Evolutionary conservation across 2,888 invertebrate species (phyloP), one percentile per base, ranked within the genome.

Genomic region (Drosophila limbata): DNA sequence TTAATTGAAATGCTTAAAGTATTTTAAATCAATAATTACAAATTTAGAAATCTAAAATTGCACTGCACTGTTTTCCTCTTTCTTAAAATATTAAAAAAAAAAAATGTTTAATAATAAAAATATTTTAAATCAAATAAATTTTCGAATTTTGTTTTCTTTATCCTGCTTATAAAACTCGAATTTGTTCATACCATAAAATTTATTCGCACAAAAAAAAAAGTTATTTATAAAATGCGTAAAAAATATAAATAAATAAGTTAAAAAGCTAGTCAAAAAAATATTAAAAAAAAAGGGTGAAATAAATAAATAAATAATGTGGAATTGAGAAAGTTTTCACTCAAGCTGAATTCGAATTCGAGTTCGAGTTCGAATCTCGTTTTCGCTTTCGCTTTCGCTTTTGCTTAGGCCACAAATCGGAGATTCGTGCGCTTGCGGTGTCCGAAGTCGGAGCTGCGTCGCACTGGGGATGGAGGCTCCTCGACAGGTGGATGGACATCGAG

Each of bases 391-490:
- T n/a, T n/a, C n/a, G n/a, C n/a, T n/a, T n/a, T n/a, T n/a, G n/a
- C n/a, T 33, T 74, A 89, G 50, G 87, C 79, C 17, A 68, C 76
- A 47, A 91, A 81, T 13, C 81, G 79, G 10, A 88, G 63, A 53
- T 79, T 84, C 21, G 84, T 62, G 35, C 91, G 91, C 60, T 91
- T 91, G 53, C 91, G 84, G 10, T 66, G 73, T 1, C 91, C 91
- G 45, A 83, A 91, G 0, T 76, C 78, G 21, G 76, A 75, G 15
- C 60, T 79, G 48, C 75, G 77, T 37, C 75, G 83, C 19, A 66
- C 50, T 25, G 62, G 52, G 0, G 84, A 65, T 25, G 64, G 52
- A 0, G 84, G 65, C 51, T 74, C 82, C 0, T 50, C 39, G 15
- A 11, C 39, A 5, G 52, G 65, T 10, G 61, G 59, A 6, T 53